Base-by-base conservation (phyloP, 2,113 vertebrate genomes). In the Erythrolamprus reginae region DNA sequence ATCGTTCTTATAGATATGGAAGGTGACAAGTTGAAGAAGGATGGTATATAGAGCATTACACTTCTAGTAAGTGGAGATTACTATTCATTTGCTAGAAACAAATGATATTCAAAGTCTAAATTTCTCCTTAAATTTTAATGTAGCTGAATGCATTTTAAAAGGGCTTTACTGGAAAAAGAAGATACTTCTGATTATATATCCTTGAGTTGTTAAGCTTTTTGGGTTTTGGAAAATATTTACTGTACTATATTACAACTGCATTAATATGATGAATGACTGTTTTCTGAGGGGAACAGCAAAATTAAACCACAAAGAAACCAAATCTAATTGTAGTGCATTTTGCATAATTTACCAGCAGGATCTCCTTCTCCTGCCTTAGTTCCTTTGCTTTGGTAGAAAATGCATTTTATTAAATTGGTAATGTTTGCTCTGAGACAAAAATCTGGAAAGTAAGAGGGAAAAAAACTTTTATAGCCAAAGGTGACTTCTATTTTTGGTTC, bases 241-340 rank as follows among this genome's bases (percentile, higher is more conserved):
- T 94, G 88, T 13, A 91, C 2, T 89, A 33, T 94, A 88, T 93
- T 96, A 91, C 17, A 95, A 53, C 86, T 93, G 92, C 95, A 96
- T 95, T 95, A 96, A 95, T 95, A 93, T 82, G 51, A 93, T 92
- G 89, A 95, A 93, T 93, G 53, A 19, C 90, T 96, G 3, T 94
- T 91, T 95, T 92, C 93, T 95, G 90, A 94, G 87, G 51, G 93
- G 58, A 95, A 91, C 94, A 92, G 96, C 10, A 91, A 93, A 95
- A 97, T 95, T 96, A 95, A 96, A 95, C 89, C 51, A 91, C 28
- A 84, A 94, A 92, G 89, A 93, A 87, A 88, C 28, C 47, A 96
- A 92, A 94, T 65, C 13, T 93, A 96, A 96, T 92, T 93, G 10
- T 90, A 93, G 58, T 92, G 21, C 42, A 89, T 93, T 92, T 93